Percentiles rank a stretch among this genome's conserved stretches.
These are phyloP conservation scores for Xenopus laevis DNA, from an alignment of 2,113 vertebrate species.

Conservation along the genomic window DNA sequence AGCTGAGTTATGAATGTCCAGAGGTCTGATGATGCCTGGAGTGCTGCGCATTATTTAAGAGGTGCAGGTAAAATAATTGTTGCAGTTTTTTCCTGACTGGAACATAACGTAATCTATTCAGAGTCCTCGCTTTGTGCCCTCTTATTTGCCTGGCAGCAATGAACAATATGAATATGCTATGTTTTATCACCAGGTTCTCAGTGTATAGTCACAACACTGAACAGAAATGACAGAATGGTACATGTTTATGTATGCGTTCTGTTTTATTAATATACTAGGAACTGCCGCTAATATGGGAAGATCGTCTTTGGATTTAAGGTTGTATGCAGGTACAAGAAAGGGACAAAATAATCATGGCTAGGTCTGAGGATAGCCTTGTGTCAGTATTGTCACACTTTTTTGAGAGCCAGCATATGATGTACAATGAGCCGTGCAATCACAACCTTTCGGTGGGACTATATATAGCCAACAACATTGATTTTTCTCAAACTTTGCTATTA, in stretches of 20 bases:
- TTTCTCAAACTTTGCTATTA: constrained; percentile 26
- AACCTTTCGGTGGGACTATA: constrained; percentile 24
- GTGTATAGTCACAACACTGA: not conserved
- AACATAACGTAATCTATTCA: not conserved
- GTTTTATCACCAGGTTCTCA: not conserved
- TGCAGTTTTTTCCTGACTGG: not conserved
- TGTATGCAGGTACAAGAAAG: not conserved
- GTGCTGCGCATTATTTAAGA: not conserved
- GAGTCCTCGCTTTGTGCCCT: not conserved
- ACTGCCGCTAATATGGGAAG: too few relatives aligned
- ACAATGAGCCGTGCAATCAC: constrained; percentile 23
- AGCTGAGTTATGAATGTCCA: not conserved
- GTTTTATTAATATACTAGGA: too few relatives aligned
- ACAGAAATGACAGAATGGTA: too few relatives aligned
- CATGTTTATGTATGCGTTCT: too few relatives aligned
- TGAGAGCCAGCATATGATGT: not conserved
- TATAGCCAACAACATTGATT: constrained; percentile 22
- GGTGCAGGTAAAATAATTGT: not conserved
- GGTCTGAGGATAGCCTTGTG: too few relatives aligned
- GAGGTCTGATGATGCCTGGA: not conserved
- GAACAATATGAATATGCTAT: not conserved
- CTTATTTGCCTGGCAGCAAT: not conserved
- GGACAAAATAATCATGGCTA: not conserved
- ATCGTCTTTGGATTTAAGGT: too few relatives aligned
- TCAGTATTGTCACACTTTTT: not conserved